A percentile compares a stretch with the other conserved stretches of the same genome.
phyloP scores from a whole-genome alignment of 1,140 invertebrate species.

The Bombus superbus region DNA sequence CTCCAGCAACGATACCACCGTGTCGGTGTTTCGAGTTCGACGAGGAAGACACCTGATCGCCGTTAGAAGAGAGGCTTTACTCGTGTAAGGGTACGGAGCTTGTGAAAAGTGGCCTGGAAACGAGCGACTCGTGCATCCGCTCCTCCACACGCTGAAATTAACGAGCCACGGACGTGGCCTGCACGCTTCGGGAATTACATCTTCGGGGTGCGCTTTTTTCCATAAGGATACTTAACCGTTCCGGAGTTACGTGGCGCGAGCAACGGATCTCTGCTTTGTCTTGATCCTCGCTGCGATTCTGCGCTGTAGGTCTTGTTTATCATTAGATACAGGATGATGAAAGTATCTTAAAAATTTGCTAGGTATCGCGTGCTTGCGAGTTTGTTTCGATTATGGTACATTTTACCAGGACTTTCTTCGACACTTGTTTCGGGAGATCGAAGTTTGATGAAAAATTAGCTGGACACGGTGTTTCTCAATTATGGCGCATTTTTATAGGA shows the following conservation, averaged over 20 bases:
- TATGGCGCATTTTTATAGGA: too few species aligned
- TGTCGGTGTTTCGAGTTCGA: conserved; percentile 28
- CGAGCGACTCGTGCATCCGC: conserved; percentile 55
- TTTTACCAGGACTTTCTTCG: too few species aligned
- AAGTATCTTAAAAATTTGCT: too few species aligned
- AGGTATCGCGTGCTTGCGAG: too few species aligned
- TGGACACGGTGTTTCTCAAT: too few species aligned
- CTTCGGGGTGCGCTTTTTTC: conserved; percentile 23
- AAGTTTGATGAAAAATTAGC: too few species aligned
- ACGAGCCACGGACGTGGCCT: conserved; percentile 52
- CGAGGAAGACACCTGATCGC: conserved; percentile 58
- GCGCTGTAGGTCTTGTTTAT: too few species aligned
- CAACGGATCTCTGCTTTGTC: neutral
- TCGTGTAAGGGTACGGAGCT: conserved; percentile 32
- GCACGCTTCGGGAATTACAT: conserved; percentile 51
- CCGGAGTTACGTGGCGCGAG: neutral
- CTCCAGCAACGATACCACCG: conserved; percentile 1
- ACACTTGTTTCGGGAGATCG: neutral
- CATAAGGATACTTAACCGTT: conserved; percentile 13
- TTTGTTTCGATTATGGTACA: too few species aligned
- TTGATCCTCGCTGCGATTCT: neutral
- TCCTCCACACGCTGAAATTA: conserved; percentile 53
- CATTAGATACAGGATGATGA: too few species aligned
- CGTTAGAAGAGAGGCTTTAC: conserved; percentile 40
- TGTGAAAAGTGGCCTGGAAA: conserved; percentile 67